Evolutionary conservation across 2,888 invertebrate genomes (phyloP).

Genomic region (Rotaria socialis): DNA sequence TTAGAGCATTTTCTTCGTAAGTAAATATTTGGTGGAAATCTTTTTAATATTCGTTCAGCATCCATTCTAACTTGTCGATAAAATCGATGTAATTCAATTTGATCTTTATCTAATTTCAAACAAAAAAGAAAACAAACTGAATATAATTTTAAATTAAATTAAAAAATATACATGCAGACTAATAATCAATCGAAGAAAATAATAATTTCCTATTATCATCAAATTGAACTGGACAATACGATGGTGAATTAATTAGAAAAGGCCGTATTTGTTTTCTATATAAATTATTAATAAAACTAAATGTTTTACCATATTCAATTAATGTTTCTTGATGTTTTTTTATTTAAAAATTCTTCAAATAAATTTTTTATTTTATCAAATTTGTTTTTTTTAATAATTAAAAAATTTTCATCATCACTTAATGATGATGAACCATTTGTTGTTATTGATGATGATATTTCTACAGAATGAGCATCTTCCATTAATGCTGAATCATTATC

Average conservation of each 20-base stretch:
- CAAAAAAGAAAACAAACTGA: too few relatives aligned
- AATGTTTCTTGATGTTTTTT: not conserved
- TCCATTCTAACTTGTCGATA: constrained; percentile 69
- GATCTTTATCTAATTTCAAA: constrained; percentile 38
- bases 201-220: not conserved
- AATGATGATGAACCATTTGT: not conserved
- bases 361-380: not conserved
- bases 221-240: not conserved
- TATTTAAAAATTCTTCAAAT: not conserved
- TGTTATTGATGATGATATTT: not conserved
- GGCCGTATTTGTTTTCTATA: not conserved
- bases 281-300: not conserved
- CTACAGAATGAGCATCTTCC: not conserved
- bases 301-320: not conserved
- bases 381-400: not conserved
- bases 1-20: too few relatives aligned
- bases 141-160: constrained; percentile 48
- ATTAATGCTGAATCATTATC: constrained; percentile 2
- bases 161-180: constrained; percentile 39
- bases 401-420: constrained; percentile 10
- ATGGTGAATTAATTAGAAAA: constrained; percentile 29
- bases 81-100: constrained; percentile 54
- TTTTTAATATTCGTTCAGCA: constrained; percentile 79
- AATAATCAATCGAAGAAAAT: not conserved
- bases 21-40: constrained; percentile 76